Conservation (phyloP, 1,140 invertebrate genomes). For the Drosophila melanica region DNA sequence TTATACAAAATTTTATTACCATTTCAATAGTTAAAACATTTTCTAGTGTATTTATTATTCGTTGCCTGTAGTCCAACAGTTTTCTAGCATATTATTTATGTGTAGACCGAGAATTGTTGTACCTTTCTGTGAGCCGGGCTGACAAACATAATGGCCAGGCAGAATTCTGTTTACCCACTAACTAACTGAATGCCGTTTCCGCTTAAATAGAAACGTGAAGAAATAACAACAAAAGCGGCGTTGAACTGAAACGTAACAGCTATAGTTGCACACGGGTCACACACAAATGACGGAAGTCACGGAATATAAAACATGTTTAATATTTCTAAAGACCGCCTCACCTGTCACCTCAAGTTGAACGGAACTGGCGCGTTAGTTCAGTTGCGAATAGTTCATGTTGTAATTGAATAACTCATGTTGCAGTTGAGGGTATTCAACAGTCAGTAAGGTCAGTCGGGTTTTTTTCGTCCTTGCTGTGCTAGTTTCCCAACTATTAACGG, state of each 20-base stretch:
- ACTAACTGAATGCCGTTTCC: conserved; percentile 35
- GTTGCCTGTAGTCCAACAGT: neutral
- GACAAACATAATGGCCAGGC: conserved; percentile 10
- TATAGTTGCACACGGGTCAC: conserved; percentile 12
- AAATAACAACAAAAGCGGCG: conserved; percentile 4
- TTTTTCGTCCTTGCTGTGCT: conserved; percentile 23
- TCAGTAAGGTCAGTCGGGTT: neutral
- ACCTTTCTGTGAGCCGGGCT: conserved; percentile 16
- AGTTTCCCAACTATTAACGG: conserved; percentile 6
- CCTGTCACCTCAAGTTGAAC: neutral
- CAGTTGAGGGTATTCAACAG: conserved; percentile 5
- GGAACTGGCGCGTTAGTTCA: conserved; percentile 16
- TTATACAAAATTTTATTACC: too few relatives aligned
- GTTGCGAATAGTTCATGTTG: conserved; percentile 57
- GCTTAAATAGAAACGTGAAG: neutral
- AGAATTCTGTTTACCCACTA: conserved; percentile 16
- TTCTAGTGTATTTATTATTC: conserved; percentile 3
- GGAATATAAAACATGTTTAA: conserved; percentile 51
- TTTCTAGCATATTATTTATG: conserved; percentile 7
- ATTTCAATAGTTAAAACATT: neutral
- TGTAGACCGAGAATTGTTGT: conserved; percentile 8
- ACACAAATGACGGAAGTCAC: conserved; percentile 60
- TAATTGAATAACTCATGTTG: conserved; percentile 60
- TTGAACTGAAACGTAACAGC: conserved; percentile 21
- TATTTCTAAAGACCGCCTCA: conserved; percentile 1